Percentiles rank a stretch among this genome's conserved stretches.
These are phyloP conservation scores for Bucorvus abyssinicus DNA, from an alignment of 2,797 vertebrate species.

Conservation along the genomic window DNA sequence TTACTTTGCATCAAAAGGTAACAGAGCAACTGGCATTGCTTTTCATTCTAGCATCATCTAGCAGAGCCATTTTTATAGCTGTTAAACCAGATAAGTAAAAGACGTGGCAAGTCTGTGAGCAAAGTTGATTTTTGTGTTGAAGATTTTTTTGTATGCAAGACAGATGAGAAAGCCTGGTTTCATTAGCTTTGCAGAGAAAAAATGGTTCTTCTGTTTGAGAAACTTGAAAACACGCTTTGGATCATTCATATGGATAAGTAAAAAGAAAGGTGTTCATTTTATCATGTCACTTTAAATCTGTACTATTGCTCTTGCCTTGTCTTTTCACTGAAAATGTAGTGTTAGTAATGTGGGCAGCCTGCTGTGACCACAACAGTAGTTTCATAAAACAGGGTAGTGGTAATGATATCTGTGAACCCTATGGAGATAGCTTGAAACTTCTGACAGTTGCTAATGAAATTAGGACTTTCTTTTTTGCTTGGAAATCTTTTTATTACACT, in stretches of 20 bases:
- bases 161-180: background rate
- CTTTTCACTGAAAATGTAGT: background rate
- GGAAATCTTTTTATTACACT: constrained; percentile 24
- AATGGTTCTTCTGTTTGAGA: background rate
- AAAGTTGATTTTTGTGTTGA: background rate
- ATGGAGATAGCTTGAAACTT: background rate
- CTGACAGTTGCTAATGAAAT: constrained; percentile 26
- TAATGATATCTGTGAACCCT: constrained; percentile 36
- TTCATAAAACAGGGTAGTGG: constrained; percentile 15
- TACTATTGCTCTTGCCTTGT: background rate
- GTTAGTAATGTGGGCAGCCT: background rate
- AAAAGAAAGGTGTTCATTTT: background rate
- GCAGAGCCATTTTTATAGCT: background rate
- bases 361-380: constrained; percentile 28
- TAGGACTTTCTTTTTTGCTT: background rate
- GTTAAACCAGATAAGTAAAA: background rate
- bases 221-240: background rate
- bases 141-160: background rate
- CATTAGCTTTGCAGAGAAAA: background rate
- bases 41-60: background rate
- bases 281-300: background rate
- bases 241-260: background rate
- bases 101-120: background rate
- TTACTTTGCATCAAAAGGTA: background rate
- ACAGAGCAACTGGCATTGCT: background rate